Conservation (phyloP, 2,113 vertebrate species). For the Pungitius pungitius region DNA sequence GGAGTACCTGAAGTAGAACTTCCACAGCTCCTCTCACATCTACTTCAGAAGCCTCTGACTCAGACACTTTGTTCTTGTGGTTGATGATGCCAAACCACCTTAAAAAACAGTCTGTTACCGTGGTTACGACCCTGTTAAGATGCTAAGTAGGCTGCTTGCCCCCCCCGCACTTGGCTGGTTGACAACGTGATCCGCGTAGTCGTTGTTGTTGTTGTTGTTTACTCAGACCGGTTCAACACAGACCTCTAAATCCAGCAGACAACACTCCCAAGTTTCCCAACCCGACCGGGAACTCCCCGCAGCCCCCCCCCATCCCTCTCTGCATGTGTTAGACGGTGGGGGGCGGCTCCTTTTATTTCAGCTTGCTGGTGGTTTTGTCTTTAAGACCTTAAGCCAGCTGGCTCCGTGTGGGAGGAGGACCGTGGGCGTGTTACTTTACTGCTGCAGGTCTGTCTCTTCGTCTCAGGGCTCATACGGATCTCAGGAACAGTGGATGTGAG, state of each 20-base stretch:
- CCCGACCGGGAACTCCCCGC: slow-evolving; percentile 19
- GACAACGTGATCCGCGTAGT: background rate
- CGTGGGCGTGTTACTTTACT: too few species aligned
- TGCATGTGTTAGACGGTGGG: background rate
- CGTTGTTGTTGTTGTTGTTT: too few species aligned
- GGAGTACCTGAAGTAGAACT: too few species aligned
- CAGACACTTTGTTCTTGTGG: background rate
- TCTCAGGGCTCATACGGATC: background rate
- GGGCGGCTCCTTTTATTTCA: background rate
- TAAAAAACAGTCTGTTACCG: slow-evolving; percentile 16
- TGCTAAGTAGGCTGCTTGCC: slow-evolving; percentile 13
- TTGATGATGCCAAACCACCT: background rate
- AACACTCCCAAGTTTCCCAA: slow-evolving; percentile 14
- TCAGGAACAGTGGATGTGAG: background rate
- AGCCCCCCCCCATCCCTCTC: background rate
- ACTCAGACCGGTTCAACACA: background rate
- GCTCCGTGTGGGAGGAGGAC: background rate
- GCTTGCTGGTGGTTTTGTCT: background rate
- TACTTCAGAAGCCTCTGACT: background rate
- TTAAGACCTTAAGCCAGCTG: background rate
- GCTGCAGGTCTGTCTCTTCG: background rate
- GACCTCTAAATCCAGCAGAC: background rate
- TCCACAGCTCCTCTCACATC: too few species aligned
- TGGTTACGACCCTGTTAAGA: slow-evolving; percentile 2
- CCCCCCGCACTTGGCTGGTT: background rate